phyloP scores from a whole-genome alignment of 2,797 vertebrate genomes.

The Potorous gilbertii region DNA sequence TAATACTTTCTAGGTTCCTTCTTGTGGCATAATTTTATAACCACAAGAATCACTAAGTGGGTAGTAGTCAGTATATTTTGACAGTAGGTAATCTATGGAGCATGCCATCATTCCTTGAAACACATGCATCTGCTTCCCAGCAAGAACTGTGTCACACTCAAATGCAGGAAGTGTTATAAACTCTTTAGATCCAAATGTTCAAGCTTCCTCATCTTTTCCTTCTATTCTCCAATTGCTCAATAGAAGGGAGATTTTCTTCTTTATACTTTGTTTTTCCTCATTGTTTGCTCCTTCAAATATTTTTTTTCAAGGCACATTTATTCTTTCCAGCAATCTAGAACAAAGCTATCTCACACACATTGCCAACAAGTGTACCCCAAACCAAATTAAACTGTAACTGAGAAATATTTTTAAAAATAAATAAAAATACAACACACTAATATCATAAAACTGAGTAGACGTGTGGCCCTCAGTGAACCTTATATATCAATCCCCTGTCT shows the following conservation, averaged over 20 bases:
- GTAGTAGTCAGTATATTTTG: background rate
- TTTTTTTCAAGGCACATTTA: background rate
- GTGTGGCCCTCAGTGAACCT: background rate
- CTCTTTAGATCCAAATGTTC: background rate
- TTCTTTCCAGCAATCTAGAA: background rate
- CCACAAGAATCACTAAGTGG: background rate
- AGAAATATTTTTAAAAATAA: background rate
- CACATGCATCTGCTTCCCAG: background rate
- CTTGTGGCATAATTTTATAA: background rate
- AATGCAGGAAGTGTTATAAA: background rate
- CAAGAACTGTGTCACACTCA: background rate
- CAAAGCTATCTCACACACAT: background rate
- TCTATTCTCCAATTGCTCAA: background rate
- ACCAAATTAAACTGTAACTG: background rate
- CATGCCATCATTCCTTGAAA: background rate
- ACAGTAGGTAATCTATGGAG: too few species aligned
- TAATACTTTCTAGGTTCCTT: background rate
- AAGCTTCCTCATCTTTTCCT: background rate
- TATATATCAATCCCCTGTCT: background rate
- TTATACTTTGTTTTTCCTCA: background rate
- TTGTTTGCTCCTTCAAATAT: background rate
- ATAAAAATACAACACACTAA: background rate
- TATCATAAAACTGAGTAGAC: background rate
- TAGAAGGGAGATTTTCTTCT: background rate
- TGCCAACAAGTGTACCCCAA: background rate